Conservation (phyloP, 2,797 vertebrate genomes). For the Coregonus suidteri region DNA sequence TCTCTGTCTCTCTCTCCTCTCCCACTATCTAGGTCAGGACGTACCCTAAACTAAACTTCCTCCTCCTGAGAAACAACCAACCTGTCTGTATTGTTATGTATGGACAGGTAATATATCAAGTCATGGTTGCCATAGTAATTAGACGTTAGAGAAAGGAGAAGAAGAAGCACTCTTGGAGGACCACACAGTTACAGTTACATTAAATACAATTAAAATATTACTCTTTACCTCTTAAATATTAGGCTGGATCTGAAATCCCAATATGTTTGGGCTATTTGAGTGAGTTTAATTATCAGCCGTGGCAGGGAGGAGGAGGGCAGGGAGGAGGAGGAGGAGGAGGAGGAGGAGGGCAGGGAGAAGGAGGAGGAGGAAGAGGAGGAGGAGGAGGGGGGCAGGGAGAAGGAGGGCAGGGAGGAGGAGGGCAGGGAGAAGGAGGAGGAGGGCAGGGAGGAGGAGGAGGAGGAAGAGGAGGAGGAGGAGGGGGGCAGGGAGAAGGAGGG, state of each 20-base stretch:
- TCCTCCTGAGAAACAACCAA: constrained; percentile 28
- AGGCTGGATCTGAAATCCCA: constrained; percentile 79
- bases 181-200: constrained; percentile 72
- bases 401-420: no score
- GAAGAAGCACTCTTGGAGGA: constrained; percentile 73
- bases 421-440: no score
- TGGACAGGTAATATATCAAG: neutral
- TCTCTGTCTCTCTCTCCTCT: neutral
- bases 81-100: no score
- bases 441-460: no score
- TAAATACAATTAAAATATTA: constrained; percentile 84
- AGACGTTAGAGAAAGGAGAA: constrained; percentile 65
- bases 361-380: no score
- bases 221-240: constrained; percentile 88
- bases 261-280: constrained; percentile 86
- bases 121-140: constrained; percentile 71
- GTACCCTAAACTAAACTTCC: constrained; percentile 64
- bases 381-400: no score
- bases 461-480: no score
- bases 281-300: constrained; percentile 83
- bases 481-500: no score
- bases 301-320: constrained; percentile 52
- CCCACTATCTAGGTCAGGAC: constrained; percentile 76
- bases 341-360: no score
- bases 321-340: no score